Evolutionary conservation across 92 coral and sea anemone species (phyloP), one percentile per base, ranked within the genome.

Genomic region (Zoanthus gigantus): DNA sequence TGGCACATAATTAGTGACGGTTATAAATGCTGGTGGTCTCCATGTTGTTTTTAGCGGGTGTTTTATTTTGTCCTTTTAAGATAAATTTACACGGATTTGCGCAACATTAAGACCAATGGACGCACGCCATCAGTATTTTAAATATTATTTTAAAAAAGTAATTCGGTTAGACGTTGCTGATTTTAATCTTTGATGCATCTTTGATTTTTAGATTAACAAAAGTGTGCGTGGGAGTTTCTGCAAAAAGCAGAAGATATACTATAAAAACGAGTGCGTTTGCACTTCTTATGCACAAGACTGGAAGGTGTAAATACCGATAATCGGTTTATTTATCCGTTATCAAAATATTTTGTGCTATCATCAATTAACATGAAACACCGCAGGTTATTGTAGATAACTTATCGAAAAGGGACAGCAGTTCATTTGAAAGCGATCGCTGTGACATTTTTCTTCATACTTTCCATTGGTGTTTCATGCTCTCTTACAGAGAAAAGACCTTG

Each of bases 281-380:
- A 9, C 37, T 67, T 23, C 0, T 6, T 0, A 7, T 5, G 37
- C 72, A 1, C 12, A 67, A 0, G 1, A 30, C 72, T 7, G 2
- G 14, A 67, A n/a, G 72, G 23, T 16, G 34, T 29, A 67, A 67
- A 23, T 67, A 23, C 72, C 37, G 72, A 30, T 67, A 67, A 67
- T 30, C 12, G 42, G 8, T 67, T 8, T 67, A 37, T 67, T 67
- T 67, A 67, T 2, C 46, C 46, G 42, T 69, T 69, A 30, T 34
- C 74, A 69, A 69, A 69, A 69, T 34, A 69, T 69, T 69, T n/a
- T 9, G 34, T 69, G 30, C 2, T 65, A 17, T 65, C 11, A 2
- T 30, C 74, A 31, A 31, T 69, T 69, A 69, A 69, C 15, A 14
- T 69, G 74, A 44, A 31, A 46, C 74, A 69, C 74, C 74, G 74